A percentile compares a stretch with the other conserved stretches of the same genome.
Evolutionary conservation across 2,888 invertebrate genomes (phyloP).

Genomic region (Amblyteles armatorius): DNA sequence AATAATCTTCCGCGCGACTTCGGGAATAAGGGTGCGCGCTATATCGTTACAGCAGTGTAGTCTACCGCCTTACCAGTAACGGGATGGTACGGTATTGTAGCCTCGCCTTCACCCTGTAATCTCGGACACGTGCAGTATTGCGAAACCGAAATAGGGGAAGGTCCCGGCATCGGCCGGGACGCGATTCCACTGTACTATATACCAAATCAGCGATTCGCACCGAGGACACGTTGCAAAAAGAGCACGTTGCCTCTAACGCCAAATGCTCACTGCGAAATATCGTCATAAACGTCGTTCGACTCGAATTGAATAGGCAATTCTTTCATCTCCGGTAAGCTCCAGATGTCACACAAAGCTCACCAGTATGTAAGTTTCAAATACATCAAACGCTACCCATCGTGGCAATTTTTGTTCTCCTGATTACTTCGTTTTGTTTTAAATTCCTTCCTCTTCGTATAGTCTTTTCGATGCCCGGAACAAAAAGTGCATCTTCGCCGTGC

Average conservation of each 20-base stretch:
- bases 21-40: slow-evolving; percentile 73
- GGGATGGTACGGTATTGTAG: slow-evolving; percentile 22
- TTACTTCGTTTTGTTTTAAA: too few relatives aligned
- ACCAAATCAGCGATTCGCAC: slow-evolving; percentile 48
- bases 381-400: not conserved
- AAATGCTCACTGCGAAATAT: slow-evolving; percentile 39
- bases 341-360: not conserved
- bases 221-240: slow-evolving; percentile 25
- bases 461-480: too few relatives aligned
- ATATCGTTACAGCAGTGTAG: slow-evolving; percentile 13
- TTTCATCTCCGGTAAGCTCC: not conserved
- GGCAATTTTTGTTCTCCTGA: too few relatives aligned
- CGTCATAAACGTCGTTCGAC: slow-evolving; percentile 35
- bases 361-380: not conserved
- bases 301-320: slow-evolving; percentile 14
- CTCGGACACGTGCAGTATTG: slow-evolving; percentile 80
- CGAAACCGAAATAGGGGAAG: slow-evolving; percentile 67
- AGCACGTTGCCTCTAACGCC: not conserved
- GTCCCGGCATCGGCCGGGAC: slow-evolving; percentile 32
- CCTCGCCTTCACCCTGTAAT: slow-evolving; percentile 79
- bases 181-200: not conserved
- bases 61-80: slow-evolving; percentile 14
- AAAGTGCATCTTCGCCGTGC: too few relatives aligned
- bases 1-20: slow-evolving; percentile 80
- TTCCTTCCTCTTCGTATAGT: too few relatives aligned